Base-by-base conservation (phyloP, 2,888 invertebrate genomes). In the Erebia ligea region DNA sequence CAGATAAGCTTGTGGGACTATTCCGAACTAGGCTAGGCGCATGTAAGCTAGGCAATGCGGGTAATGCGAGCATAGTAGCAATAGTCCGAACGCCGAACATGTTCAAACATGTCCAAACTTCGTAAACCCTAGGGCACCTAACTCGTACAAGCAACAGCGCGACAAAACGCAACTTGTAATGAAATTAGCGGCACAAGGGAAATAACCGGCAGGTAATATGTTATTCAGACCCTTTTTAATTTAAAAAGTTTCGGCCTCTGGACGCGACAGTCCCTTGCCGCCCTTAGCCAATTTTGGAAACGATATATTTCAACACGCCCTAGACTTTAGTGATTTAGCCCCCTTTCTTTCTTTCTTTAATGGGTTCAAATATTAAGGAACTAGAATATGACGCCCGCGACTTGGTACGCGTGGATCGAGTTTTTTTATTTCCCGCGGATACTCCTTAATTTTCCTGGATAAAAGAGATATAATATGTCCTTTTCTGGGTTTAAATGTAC, bases 121-220 rank as follows among this genome's bases (percentile, higher is more conserved):
- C 6, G 42, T 19, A 61, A n/a, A 40, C 67, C 67, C 59, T 45
- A 42, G 67, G 52, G 59, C 40, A 8, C 40, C 50, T 34, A 67
- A 67, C 59, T 67, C 34, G 25, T 48, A 59, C n/a, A 34, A 15
- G 70, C 72, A 72, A 72, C 70, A 64, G 68, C 40, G 65, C 50
- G 68, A 74, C 76, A 73, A 69, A 72, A 68, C 72, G 70, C 70
- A 71, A 75, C 68, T 75, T 76, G 71, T 75, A 74, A 76, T 74
- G 71, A 75, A 74, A 76, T 76, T 69, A 76, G 63, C 57, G 40
- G 65, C 76, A 69, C 69, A 59, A 62, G 76, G 73, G 75, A 73
- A 73, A 72, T 71, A 67, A 68, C 64, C 21, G 69, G 59, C 58
- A 40, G 71, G 65, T 75, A 70, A 73, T 73, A 73, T 69, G 73